Evolutionary conservation across 2,797 vertebrate genomes (phyloP).

Genomic region (Pangasius krempfi): DNA sequence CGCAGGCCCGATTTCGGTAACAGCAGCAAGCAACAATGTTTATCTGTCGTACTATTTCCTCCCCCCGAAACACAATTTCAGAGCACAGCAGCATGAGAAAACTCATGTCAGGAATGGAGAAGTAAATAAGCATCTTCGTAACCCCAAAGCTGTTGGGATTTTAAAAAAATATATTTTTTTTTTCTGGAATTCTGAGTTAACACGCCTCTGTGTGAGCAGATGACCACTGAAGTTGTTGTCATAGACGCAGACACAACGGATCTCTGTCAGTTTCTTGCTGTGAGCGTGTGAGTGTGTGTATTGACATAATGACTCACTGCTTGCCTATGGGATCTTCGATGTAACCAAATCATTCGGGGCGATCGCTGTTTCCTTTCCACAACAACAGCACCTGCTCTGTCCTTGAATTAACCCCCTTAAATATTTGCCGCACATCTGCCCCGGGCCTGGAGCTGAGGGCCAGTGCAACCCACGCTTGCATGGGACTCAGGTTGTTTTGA

Average conservation of each 20-base stretch:
- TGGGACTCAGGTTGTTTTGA: neutral
- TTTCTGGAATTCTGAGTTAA: neutral
- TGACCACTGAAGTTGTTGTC: conserved; percentile 57
- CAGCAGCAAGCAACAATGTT: neutral
- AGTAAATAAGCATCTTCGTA: neutral
- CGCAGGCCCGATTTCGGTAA: neutral
- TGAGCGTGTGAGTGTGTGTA: conserved; percentile 33
- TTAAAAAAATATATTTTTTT: neutral
- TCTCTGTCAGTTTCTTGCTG: conserved; percentile 48
- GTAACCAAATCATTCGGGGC: conserved; percentile 16
- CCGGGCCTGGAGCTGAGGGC: neutral
- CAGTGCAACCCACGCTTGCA: neutral
- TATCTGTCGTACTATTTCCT: neutral
- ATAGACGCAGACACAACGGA: conserved; percentile 70
- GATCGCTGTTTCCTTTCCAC: conserved; percentile 17
- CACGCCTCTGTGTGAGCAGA: conserved; percentile 44
- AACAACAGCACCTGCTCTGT: conserved; percentile 37
- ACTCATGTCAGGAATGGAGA: neutral
- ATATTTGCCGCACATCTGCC: conserved; percentile 26
- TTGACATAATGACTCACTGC: conserved; percentile 46
- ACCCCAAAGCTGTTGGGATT: no score
- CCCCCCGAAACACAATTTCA: neutral
- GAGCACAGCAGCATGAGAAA: neutral
- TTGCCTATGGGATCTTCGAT: conserved; percentile 31
- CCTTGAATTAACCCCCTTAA: neutral